Evolutionary conservation across 2,113 vertebrate genomes (phyloP).

Genomic region (Apteryx mantelli): DNA sequence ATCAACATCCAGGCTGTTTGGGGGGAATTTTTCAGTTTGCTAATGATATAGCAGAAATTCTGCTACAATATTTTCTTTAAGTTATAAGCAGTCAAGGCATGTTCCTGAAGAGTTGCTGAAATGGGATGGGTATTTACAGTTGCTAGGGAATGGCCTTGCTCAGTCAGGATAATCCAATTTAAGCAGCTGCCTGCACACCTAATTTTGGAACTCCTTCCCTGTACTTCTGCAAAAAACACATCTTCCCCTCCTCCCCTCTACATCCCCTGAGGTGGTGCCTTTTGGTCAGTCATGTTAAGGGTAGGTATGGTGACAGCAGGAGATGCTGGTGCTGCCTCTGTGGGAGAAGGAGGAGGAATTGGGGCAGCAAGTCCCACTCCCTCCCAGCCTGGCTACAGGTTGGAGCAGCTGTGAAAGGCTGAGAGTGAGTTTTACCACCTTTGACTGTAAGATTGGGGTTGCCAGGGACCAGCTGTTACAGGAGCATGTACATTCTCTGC

Average conservation of each 20-base stretch:
- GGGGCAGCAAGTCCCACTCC: not conserved
- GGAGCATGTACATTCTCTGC: accelerated
- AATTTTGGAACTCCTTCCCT: not conserved
- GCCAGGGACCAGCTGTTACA: not conserved
- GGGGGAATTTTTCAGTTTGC: not conserved
- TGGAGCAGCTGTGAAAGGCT: not conserved
- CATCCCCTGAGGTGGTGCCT: accelerated
- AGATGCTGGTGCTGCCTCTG: not conserved
- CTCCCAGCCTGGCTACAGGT: not conserved
- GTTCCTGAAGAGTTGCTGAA: not conserved
- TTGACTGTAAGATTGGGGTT: not conserved
- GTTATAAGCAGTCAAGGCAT: not conserved
- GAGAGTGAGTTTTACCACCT: not conserved
- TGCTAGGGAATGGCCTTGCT: not conserved
- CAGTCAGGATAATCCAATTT: not conserved
- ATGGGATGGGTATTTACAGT: not conserved
- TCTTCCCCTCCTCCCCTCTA: not conserved
- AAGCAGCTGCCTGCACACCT: not conserved
- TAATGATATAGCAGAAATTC: not conserved
- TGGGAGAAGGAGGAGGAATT: not conserved
- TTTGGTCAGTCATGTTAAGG: not conserved
- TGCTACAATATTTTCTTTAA: not conserved
- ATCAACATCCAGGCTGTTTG: not conserved
- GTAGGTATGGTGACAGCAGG: not conserved
- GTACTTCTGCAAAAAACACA: not conserved